phyloP scores from a whole-genome alignment of 2,888 invertebrate species.

The Masnerella sp. region DNA sequence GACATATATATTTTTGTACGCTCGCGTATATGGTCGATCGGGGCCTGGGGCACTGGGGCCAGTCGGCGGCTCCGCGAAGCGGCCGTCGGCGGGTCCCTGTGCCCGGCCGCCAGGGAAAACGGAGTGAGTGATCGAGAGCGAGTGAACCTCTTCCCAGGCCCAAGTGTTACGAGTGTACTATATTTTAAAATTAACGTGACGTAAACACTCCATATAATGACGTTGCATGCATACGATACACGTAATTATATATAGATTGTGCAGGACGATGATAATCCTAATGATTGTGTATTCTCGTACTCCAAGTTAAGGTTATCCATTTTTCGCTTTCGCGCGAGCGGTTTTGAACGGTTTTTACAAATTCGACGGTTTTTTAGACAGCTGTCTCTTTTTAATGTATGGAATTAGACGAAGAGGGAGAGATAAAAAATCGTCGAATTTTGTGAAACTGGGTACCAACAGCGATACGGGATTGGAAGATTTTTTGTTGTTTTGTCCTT shows the following conservation, averaged over 20 bases:
- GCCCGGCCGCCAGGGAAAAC: neutral
- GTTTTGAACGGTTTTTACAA: no score
- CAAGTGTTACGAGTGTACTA: conserved; percentile 74
- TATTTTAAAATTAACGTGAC: conserved; percentile 63
- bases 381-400: no score
- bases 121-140: neutral
- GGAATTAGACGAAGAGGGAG: no score
- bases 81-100: neutral
- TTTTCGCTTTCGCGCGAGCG: no score
- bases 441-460: no score
- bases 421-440: no score
- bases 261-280: conserved; percentile 57
- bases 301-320: no score
- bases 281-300: conserved; percentile 60
- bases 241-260: conserved; percentile 64
- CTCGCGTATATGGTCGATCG: conserved; percentile 68
- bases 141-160: conserved; percentile 76
- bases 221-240: conserved; percentile 76
- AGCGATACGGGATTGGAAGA: no score
- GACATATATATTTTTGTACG: conserved; percentile 77
- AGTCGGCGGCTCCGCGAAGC: conserved; percentile 39
- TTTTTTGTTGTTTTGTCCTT: no score
- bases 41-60: no score
- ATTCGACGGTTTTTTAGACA: no score
- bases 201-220: conserved; percentile 70